phyloP scores from a whole-genome alignment of 2,113 vertebrate species.

The Pollachius pollachius region DNA sequence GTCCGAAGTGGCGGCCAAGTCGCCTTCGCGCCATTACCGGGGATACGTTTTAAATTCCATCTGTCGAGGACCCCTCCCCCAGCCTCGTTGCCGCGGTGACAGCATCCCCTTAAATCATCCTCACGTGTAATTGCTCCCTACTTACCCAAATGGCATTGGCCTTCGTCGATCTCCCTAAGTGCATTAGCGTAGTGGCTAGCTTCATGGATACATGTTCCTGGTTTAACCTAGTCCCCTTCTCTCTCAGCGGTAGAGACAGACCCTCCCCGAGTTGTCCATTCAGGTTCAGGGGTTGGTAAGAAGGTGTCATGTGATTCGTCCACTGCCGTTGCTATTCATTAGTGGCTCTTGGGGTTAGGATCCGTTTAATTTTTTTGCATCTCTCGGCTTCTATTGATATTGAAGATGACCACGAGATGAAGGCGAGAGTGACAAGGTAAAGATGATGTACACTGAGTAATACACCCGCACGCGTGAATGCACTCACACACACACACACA shows the following conservation, averaged over 20 bases:
- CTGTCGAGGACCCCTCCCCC: constrained; percentile 53
- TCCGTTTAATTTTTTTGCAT: too few species aligned
- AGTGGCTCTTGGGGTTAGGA: too few species aligned
- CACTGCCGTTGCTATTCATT: not conserved
- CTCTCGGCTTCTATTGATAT: too few species aligned
- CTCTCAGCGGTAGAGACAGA: not conserved
- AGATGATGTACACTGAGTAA: too few species aligned
- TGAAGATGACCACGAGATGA: too few species aligned
- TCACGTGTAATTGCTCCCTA: constrained; percentile 70
- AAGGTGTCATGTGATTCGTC: not conserved
- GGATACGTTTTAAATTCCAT: constrained; percentile 74
- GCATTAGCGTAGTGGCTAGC: constrained; percentile 65
- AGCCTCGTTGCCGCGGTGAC: constrained; percentile 59
- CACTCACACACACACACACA: too few species aligned
- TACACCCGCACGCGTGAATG: too few species aligned
- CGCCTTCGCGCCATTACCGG: constrained; percentile 63
- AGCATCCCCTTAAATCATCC: constrained; percentile 73
- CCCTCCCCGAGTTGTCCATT: not conserved
- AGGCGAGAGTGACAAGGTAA: too few species aligned
- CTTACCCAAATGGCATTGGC: constrained; percentile 72
- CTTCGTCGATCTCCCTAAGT: constrained; percentile 73
- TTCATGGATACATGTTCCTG: constrained; percentile 37
- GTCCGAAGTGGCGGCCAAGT: constrained; percentile 65
- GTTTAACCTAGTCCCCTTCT: constrained; percentile 45
- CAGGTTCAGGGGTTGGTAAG: not conserved